These are phyloP conservation scores for Nylanderia fulva DNA, from an alignment of 1,140 invertebrate genomes.

Conservation along the genomic window DNA sequence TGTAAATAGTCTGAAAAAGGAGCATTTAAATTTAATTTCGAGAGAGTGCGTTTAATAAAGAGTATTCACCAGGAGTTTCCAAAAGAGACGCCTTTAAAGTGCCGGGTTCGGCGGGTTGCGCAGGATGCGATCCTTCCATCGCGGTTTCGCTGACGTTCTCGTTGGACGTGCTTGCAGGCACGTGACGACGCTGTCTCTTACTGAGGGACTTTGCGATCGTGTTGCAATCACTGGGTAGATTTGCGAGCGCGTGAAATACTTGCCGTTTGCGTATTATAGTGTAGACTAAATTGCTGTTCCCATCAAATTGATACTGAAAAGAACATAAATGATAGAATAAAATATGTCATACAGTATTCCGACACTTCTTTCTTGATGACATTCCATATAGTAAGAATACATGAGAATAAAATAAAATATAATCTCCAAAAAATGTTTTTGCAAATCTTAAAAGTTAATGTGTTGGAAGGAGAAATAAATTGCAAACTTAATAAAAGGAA, in stretches of 20 bases:
- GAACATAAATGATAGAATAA: background rate
- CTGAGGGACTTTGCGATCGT: slow-evolving; percentile 95
- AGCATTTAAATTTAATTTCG: background rate
- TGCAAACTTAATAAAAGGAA: background rate
- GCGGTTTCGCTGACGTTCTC: slow-evolving; percentile 87
- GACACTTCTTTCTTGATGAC: background rate
- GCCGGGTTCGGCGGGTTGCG: slow-evolving; percentile 95
- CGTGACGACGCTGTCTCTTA: slow-evolving; percentile 87
- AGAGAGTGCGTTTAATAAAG: background rate
- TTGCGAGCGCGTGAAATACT: slow-evolving; percentile 98
- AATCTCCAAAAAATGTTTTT: background rate
- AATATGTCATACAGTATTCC: background rate
- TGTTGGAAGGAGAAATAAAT: background rate
- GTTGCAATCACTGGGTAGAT: slow-evolving; percentile 96
- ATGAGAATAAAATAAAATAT: slow-evolving; percentile 8
- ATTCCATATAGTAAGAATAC: background rate
- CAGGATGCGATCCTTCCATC: slow-evolving; percentile 95
- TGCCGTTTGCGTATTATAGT: slow-evolving; percentile 99
- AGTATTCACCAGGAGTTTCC: slow-evolving; percentile 91
- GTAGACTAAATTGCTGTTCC: slow-evolving; percentile 99
- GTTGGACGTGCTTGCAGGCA: slow-evolving; percentile 81
- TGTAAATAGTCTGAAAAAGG: no score
- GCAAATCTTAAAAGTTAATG: background rate
- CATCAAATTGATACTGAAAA: slow-evolving; percentile 98
- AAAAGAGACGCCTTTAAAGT: slow-evolving; percentile 96